Base-by-base conservation (phyloP, 2,113 vertebrate genomes). In the Hassar affinis region DNA sequence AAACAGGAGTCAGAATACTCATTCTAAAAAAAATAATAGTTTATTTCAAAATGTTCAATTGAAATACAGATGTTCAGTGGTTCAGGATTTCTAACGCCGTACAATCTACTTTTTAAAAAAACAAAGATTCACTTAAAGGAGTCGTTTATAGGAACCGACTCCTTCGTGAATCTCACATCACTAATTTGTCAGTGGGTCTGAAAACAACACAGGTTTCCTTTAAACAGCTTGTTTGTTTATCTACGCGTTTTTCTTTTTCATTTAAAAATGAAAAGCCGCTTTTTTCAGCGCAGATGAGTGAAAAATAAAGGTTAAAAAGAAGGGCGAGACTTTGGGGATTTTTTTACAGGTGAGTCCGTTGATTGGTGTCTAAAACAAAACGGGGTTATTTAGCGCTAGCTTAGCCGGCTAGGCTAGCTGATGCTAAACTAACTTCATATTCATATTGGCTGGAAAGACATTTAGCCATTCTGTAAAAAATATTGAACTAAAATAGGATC, bases 261-360 rank as follows among this genome's bases (percentile, higher is more conserved):
- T n/a, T 18, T 27, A 30, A 82, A 64, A 33, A 79, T 84, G 85
- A 61, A 69, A 56, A 66, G 27, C 18, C 25, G 22, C 8, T 42
- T n/a, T 49, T 20, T 54, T 18, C 17, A 22, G 38, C 59, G 75
- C 22, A 79, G 75, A 66, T 75, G 80, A 87, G 51, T 30, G 15
- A 42, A 27, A 56, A 47, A 38, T 54, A 30, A 52, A 49, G 57
- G n/a, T 17, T 81, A 18, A 17, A 68, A 80, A 56, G 45, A 79
- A 79, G 47, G 4, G 45, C 9, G 83, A 77, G 49, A 20, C 1
- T 14, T 15, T 38, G 30, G 57, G 27, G 27, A 0, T 7, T 22
- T 76, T 61, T 22, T 52, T 11, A 33, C 27, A 83, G 81, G 71
- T 51, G 69, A 74, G 81, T 69, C n/a, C n/a, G 1, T 7, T 35